These are phyloP conservation scores for Knipowitschia caucasica DNA, from an alignment of 2,797 vertebrate genomes.

Conservation along the genomic window DNA sequence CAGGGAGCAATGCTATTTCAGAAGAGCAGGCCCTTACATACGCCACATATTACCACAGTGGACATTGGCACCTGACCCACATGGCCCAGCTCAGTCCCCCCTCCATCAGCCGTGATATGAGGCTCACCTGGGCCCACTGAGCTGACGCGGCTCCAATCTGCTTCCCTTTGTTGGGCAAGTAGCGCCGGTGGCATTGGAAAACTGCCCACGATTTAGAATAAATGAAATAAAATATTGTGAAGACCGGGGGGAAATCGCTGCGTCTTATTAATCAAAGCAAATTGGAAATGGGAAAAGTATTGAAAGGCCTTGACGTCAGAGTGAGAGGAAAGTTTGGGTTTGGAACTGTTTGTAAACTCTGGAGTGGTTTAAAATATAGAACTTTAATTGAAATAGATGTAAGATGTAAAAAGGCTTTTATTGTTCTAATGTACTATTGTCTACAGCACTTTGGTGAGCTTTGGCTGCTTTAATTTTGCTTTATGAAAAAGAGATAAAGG, in stretches of 20 bases:
- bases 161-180: constrained; percentile 44
- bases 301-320: neutral
- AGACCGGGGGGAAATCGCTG: neutral
- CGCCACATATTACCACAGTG: constrained; percentile 21
- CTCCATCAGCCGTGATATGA: constrained; percentile 46
- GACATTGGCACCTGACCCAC: constrained; percentile 39
- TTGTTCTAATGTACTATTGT: neutral
- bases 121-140: constrained; percentile 42
- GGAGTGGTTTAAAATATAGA: neutral
- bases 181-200: constrained; percentile 47
- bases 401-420: neutral
- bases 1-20: constrained; percentile 4
- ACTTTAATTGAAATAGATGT: too few species aligned
- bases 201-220: constrained; percentile 38
- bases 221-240: constrained; percentile 29
- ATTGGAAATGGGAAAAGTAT: neutral
- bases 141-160: constrained; percentile 44
- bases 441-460: neutral
- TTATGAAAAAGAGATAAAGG: too few species aligned
- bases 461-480: too few species aligned
- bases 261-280: neutral
- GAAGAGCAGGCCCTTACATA: constrained; percentile 17
- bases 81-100: constrained; percentile 35
- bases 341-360: neutral
- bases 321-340: neutral